A percentile compares a stretch with the other conserved stretches of the same genome.
phyloP scores from a whole-genome alignment of 2,113 vertebrate species.

The Nerophis ophidion region DNA sequence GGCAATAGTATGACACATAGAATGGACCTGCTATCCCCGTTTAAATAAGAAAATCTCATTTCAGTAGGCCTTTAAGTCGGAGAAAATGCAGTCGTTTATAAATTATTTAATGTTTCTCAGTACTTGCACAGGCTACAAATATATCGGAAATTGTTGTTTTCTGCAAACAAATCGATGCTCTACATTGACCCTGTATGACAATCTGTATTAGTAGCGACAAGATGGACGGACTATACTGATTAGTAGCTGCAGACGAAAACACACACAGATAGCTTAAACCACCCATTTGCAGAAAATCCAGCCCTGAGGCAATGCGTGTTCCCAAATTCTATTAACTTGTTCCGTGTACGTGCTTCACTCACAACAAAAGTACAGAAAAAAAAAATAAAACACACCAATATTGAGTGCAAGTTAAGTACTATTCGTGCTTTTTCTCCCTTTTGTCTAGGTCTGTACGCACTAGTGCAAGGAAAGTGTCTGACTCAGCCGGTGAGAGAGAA shows the following conservation, averaged over 20 bases:
- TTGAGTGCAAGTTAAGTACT: background rate
- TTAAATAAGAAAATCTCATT: too few relatives aligned
- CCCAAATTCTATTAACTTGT: constrained; percentile 15
- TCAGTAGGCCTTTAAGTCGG: too few relatives aligned
- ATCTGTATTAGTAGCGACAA: background rate
- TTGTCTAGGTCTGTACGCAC: constrained; percentile 2
- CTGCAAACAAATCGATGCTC: constrained; percentile 8
- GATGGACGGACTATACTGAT: too few relatives aligned
- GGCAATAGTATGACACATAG: too few relatives aligned
- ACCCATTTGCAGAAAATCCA: constrained; percentile 39
- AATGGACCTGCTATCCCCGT: too few relatives aligned
- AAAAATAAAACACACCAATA: background rate
- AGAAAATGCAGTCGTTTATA: too few relatives aligned
- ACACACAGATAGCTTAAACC: constrained; percentile 19
- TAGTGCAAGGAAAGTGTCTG: constrained; percentile 7
- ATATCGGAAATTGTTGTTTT: background rate
- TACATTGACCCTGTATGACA: background rate
- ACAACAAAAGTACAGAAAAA: constrained; percentile 9
- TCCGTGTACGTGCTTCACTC: constrained; percentile 5
- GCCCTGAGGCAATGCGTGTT: constrained; percentile 36
- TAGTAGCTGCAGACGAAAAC: too few relatives aligned
- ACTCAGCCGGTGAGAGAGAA: constrained; percentile 27
- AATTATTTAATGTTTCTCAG: background rate
- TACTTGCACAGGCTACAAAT: constrained; percentile 6
- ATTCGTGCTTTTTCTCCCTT: background rate